Base-by-base conservation (phyloP, 1,140 invertebrate species). In the Drosophila gunungcola region DNA sequence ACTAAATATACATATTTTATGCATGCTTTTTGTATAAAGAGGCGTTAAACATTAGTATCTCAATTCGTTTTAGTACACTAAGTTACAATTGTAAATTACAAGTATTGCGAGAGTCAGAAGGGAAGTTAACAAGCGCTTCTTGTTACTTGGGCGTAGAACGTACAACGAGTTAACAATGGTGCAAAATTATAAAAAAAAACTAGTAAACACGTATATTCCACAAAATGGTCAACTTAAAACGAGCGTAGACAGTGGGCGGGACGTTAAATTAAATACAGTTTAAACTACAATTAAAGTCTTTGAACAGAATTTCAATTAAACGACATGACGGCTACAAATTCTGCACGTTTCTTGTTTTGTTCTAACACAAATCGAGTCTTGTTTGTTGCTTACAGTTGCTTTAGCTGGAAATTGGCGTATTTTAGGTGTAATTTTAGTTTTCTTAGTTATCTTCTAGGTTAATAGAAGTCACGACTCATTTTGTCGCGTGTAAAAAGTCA, bases 101-200 rank as follows among this genome's bases (percentile, higher is more conserved):
- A 80, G 45, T 84, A 88, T 70, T 49, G 68, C 68, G 67, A 73
- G 76, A 89, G 85, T 88, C 54, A 68, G 75, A 55, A 52, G 41
- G 43, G 43, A 62, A 49, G 67, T 69, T 68, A 76, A 73, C 60
- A 63, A 78, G 70, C 64, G 57, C 61, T 67, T 64, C 43, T 78
- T 67, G 51, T 82, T 52, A 83, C 67, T 63, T 79, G 78, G 67
- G 67, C 63, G 53, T 74, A 78, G 67, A 89, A 76, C 84, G 60
- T 88, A 88, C 73, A 88, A 88, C 83, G 64, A 88, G 84, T 89
- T 88, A 88, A 88, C 83, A 89, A 78, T 76, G 52, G 46, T 39
- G 52, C 38, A 55, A 49, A 70, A 60, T 56, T 45, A 61, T 64
- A 43, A 68, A 75, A 53, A 67, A 46, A 63, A 61, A 73, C 45